phyloP scores from a whole-genome alignment of 2,113 vertebrate species.

The Parus major region DNA sequence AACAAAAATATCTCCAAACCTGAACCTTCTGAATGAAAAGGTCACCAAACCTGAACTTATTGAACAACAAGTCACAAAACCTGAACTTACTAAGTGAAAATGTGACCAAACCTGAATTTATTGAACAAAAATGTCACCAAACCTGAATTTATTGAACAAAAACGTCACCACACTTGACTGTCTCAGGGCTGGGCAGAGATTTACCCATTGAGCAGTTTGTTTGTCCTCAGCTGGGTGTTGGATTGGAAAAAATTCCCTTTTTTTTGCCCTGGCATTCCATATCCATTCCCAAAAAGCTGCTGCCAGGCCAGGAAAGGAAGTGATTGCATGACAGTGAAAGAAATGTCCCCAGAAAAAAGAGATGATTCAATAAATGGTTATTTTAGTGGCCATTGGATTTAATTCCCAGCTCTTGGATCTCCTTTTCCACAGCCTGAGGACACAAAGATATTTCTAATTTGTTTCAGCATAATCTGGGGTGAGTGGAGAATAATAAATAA shows the following conservation, averaged over 20 bases:
- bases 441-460: background rate
- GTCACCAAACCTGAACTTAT: background rate
- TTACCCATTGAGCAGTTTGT: rapidly evolving
- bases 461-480: background rate
- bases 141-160: rapidly evolving
- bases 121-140: background rate
- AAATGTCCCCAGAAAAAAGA: background rate
- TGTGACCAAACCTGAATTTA: background rate
- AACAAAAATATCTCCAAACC: background rate
- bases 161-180: background rate
- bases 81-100: rapidly evolving
- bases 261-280: background rate
- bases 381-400: background rate
- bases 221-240: rapidly evolving
- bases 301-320: background rate
- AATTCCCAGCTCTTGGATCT: background rate
- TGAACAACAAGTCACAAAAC: background rate
- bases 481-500: background rate
- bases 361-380: background rate
- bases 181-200: background rate
- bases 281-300: background rate
- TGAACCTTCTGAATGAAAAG: rapidly evolving
- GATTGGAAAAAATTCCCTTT: background rate
- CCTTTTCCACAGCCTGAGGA: background rate
- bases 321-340: background rate